Percentiles rank a stretch among this genome's conserved stretches.
Conservation (phyloP, 2,797 vertebrate genomes). For the Hemibagrus guttatus region DNA sequence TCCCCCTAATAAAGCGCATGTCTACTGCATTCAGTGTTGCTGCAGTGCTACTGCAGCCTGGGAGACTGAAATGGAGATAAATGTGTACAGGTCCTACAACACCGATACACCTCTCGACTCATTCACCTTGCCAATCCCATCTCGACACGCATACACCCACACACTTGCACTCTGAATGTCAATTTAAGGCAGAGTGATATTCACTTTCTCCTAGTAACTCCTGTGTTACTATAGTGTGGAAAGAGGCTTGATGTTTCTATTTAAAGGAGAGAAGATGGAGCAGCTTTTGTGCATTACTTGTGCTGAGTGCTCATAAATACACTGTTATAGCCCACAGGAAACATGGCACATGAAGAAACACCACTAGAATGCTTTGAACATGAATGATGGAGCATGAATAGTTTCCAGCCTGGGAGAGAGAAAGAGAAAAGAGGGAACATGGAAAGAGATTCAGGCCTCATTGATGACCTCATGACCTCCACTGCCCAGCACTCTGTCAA, state of each 20-base stretch:
- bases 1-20: slow-evolving; percentile 76
- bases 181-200: slow-evolving; percentile 52
- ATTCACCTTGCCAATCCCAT: slow-evolving; percentile 65
- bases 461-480: slow-evolving; percentile 64
- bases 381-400: slow-evolving; percentile 68
- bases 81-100: slow-evolving; percentile 70
- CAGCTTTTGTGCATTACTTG: slow-evolving; percentile 61
- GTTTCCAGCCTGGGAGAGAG: slow-evolving; percentile 56
- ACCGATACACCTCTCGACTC: slow-evolving; percentile 71
- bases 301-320: slow-evolving; percentile 63
- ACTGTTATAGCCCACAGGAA: slow-evolving; percentile 58
- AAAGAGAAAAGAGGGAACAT: slow-evolving; percentile 3
- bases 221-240: slow-evolving; percentile 26
- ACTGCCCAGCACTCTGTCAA: slow-evolving; percentile 42
- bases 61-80: slow-evolving; percentile 79
- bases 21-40: slow-evolving; percentile 78
- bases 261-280: slow-evolving; percentile 25
- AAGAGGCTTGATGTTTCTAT: slow-evolving; percentile 63
- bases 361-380: slow-evolving; percentile 52
- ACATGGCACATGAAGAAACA: slow-evolving; percentile 57
- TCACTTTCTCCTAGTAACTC: slow-evolving; percentile 23
- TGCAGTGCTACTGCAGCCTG: slow-evolving; percentile 55
- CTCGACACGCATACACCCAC: slow-evolving; percentile 8
- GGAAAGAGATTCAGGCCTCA: slow-evolving; percentile 50
- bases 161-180: slow-evolving; percentile 50